Evolutionary conservation across 2,888 invertebrate genomes (phyloP), one percentile per base, ranked within the genome.

Genomic region (Doris montereyensis): DNA sequence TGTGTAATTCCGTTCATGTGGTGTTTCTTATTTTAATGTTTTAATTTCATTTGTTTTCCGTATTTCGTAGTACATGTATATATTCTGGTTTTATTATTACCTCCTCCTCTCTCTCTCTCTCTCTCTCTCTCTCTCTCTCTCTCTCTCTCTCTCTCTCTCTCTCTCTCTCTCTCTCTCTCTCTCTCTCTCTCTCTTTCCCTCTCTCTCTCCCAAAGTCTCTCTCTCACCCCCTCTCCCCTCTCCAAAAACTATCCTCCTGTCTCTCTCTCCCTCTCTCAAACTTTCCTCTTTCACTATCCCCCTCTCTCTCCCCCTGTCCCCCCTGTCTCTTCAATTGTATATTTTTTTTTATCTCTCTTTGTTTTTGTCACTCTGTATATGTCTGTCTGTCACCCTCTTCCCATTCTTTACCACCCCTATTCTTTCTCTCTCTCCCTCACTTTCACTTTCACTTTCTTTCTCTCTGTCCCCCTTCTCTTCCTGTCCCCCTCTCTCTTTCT

Each of bases 291-390:
- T 35, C 68, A 65, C 68, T 52, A 28, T 68, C 68, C 52, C 68
- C 76, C 68, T 52, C 67, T 30, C 67, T 52, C 67, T 21, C 35
- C 35, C 26, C 1, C 35, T 1, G 3, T 13, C 13, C 62, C 70
- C 68, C 58, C 57, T 77, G 68, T 77, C 76, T 77, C 67, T 77
- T 58, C 70, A 57, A 70, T 70, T 77, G 58, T 77, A 68, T 77
- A 57, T 77, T 70, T 67, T 26, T 35, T 28, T 35, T 30, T 65
- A 5, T 17, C 52, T 41, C 21, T 26, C 35, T 76, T 2, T 58
- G 26, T 52, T 24, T 57, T 1, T 35, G 3, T 71, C 21, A 8
- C 3, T 71, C 35, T 32, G 71, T 32, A 41, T 71, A 41, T 35
- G 35, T 10, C 2, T 2, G 71, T 71, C 21, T 35, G 1, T 32